Conservation (phyloP, 30 jellyfish, hydroid and myxozoan genomes). For the Haliclystus octoradiatus region DNA sequence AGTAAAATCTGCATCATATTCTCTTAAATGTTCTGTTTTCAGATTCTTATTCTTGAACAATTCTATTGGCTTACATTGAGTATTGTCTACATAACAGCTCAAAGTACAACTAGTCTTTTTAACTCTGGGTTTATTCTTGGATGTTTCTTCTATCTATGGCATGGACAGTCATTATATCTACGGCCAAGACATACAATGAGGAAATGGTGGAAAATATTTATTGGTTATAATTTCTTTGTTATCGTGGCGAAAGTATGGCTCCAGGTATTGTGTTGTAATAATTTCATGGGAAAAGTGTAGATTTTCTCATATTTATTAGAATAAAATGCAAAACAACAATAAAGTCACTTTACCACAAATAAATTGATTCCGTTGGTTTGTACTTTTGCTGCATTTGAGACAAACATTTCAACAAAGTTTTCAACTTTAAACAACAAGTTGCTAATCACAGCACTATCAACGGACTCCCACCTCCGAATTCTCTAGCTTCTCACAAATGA, state of each 20-base stretch:
- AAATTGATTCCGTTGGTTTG: too few species aligned
- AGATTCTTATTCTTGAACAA: conserved; percentile 76
- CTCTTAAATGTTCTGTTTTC: background rate
- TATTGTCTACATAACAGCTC: conserved; percentile 88
- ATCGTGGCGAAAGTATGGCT: conserved; percentile 76
- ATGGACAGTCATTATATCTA: conserved; percentile 80
- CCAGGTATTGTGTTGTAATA: conserved; percentile 42
- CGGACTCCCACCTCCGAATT: too few species aligned
- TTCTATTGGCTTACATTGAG: conserved; percentile 76
- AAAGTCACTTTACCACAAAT: too few species aligned
- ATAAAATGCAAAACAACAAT: too few species aligned
- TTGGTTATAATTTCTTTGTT: conserved; percentile 70
- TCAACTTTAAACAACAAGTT: too few species aligned
- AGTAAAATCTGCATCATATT: too few species aligned
- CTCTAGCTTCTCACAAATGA: too few species aligned
- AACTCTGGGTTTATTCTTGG: conserved; percentile 85
- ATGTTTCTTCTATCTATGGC: conserved; percentile 94
- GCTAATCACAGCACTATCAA: too few species aligned
- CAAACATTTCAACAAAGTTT: too few species aligned
- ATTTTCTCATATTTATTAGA: too few species aligned
- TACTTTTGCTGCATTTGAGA: too few species aligned
- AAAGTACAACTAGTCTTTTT: conserved; percentile 69
- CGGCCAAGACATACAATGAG: conserved; percentile 78
- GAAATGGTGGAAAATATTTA: conserved; percentile 81
- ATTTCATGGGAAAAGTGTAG: too few species aligned